A percentile compares a stretch with the other conserved stretches of the same genome.
Evolutionary conservation across 1,140 invertebrate genomes (phyloP).

Genomic region (Tetramorium simillimum): DNA sequence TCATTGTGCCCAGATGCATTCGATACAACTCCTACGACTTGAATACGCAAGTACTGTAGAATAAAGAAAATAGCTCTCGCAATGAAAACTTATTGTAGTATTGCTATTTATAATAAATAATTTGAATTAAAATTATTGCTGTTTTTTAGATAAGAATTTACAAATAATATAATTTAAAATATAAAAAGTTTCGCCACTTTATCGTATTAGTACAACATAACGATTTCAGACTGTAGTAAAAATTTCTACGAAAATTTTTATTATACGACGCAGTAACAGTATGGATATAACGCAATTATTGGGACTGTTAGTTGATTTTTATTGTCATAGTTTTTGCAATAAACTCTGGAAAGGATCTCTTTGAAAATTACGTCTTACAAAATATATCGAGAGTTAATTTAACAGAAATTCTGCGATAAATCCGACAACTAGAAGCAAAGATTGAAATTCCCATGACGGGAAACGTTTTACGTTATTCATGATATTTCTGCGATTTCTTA

Average conservation of each 20-base stretch:
- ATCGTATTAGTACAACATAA: not conserved
- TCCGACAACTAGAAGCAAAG: not conserved
- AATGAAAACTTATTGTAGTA: not conserved
- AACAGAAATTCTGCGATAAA: not conserved
- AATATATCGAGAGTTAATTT: not conserved
- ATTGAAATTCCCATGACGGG: slow-evolving; percentile 1
- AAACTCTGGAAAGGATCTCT: not conserved
- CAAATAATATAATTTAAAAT: not conserved
- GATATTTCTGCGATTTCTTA: slow-evolving; percentile 21
- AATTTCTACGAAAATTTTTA: not conserved
- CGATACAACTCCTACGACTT: slow-evolving; percentile 9
- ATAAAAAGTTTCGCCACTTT: not conserved
- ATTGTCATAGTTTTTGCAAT: not conserved
- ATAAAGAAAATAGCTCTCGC: not conserved
- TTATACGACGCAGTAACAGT: not conserved
- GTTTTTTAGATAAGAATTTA: not conserved
- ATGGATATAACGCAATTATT: not conserved
- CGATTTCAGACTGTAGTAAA: not conserved
- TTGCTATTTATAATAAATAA: not conserved
- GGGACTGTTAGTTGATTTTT: not conserved
- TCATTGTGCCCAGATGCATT: slow-evolving; percentile 35
- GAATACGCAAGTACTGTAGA: not conserved
- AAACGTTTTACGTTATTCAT: slow-evolving; percentile 34
- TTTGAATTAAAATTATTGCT: not conserved
- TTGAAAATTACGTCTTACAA: not conserved